Conservation (phyloP, 2,888 invertebrate genomes). For the Drosophila monieri region DNA sequence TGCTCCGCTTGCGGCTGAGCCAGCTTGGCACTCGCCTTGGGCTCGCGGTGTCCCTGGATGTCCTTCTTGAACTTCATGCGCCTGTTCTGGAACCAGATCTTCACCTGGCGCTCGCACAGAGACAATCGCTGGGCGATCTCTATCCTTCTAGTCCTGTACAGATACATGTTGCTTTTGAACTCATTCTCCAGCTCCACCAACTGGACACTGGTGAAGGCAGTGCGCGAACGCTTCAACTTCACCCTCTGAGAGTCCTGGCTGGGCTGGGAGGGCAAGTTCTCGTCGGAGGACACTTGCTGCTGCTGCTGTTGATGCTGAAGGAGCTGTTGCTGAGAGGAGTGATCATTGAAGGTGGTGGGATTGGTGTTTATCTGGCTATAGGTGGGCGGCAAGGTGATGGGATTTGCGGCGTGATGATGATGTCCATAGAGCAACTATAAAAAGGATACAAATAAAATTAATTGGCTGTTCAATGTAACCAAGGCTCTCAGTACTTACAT, state of each 20-base stretch:
- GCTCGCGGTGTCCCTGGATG: slow-evolving; percentile 63
- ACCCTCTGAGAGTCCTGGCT: slow-evolving; percentile 55
- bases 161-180: slow-evolving; percentile 97
- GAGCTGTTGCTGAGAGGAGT: slow-evolving; percentile 14
- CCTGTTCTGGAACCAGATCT: slow-evolving; percentile 93
- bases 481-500: slow-evolving; percentile 45
- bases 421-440: slow-evolving; percentile 40
- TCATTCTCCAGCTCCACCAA: slow-evolving; percentile 97
- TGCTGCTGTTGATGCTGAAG: slow-evolving; percentile 16
- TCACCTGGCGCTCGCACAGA: slow-evolving; percentile 94
- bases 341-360: slow-evolving; percentile 29
- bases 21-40: slow-evolving; percentile 54
- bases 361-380: slow-evolving; percentile 26
- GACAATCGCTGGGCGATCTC: slow-evolving; percentile 97
- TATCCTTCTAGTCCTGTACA: slow-evolving; percentile 95
- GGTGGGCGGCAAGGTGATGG: slow-evolving; percentile 31
- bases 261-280: slow-evolving; percentile 57
- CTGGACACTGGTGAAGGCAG: slow-evolving; percentile 97
- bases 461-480: rapidly evolving
- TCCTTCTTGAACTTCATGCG: slow-evolving; percentile 90
- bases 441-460: neutral
- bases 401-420: slow-evolving; percentile 29
- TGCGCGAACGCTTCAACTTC: slow-evolving; percentile 86
- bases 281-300: slow-evolving; percentile 63
- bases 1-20: slow-evolving; percentile 64